A percentile compares a stretch with the other conserved stretches of the same genome.
Evolutionary conservation across 2,797 vertebrate genomes (phyloP).

Genomic region (Anabacerthia variegaticeps): DNA sequence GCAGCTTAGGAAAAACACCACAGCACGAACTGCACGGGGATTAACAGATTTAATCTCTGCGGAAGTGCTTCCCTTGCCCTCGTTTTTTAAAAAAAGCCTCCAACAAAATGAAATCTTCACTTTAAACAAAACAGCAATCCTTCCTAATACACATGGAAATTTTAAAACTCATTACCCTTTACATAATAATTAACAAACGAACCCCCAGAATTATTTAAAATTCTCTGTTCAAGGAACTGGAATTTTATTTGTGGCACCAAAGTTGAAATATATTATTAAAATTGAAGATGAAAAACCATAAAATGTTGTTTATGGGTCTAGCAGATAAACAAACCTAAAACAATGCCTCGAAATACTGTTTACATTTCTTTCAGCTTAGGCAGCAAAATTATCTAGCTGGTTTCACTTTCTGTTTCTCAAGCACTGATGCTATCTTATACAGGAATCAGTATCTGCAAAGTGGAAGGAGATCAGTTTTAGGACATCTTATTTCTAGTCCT

Average conservation of each 20-base stretch:
- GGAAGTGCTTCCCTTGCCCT: not conserved
- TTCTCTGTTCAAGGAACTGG: not conserved
- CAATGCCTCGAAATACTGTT: not conserved
- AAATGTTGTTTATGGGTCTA: not conserved
- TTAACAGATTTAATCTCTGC: not conserved
- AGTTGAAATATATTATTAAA: not conserved
- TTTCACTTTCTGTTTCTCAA: constrained; percentile 24
- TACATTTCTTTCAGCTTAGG: not conserved
- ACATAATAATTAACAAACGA: not conserved
- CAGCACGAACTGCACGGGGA: rapidly evolving
- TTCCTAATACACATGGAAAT: not conserved
- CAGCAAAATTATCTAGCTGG: not conserved
- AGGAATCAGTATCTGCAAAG: not conserved
- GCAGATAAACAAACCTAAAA: not conserved
- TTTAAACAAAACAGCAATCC: not conserved
- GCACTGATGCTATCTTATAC: not conserved
- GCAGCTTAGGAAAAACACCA: not conserved
- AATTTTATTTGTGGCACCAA: not conserved
- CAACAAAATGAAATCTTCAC: not conserved
- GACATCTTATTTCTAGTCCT: not conserved
- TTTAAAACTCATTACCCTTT: not conserved
- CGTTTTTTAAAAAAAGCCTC: not conserved
- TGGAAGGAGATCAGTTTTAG: not conserved
- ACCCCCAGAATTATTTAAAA: not conserved
- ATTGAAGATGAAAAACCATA: not conserved